Evolutionary conservation across 2,888 invertebrate species (phyloP).

Genomic region (Andrena camellia): DNA sequence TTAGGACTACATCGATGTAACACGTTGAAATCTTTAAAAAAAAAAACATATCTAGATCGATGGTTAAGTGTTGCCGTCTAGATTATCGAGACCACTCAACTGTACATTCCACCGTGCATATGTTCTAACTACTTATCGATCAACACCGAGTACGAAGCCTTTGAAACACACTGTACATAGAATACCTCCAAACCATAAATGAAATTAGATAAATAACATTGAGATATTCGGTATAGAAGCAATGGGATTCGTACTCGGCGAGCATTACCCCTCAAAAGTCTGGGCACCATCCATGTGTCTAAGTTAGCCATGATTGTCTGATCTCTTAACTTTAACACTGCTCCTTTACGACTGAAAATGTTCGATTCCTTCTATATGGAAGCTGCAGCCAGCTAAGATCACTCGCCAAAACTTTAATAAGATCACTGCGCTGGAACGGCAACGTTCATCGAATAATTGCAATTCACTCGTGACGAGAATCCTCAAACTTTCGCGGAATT

Average conservation of each 20-base stretch:
- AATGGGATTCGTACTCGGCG: slow-evolving; percentile 48
- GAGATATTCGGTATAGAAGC: not conserved
- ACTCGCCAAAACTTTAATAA: too few species aligned
- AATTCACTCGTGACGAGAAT: too few species aligned
- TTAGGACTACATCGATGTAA: slow-evolving; percentile 27
- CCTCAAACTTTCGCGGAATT: too few species aligned
- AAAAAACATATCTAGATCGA: slow-evolving; percentile 39
- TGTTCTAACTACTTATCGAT: slow-evolving; percentile 31
- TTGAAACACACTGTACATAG: not conserved
- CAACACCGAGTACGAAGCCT: slow-evolving; percentile 50
- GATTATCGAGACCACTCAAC: slow-evolving; percentile 33
- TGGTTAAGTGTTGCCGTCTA: slow-evolving; percentile 34
- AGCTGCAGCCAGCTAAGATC: too few species aligned
- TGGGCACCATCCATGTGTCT: slow-evolving; percentile 5
- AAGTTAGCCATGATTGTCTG: too few species aligned
- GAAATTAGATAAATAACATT: not conserved
- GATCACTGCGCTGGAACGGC: too few species aligned
- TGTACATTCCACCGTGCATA: slow-evolving; percentile 27
- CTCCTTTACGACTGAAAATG: too few species aligned
- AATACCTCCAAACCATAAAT: not conserved
- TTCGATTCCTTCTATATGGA: too few species aligned
- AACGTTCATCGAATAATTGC: too few species aligned
- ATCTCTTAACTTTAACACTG: too few species aligned
- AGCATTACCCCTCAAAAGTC: slow-evolving; percentile 18
- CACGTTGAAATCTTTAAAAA: slow-evolving; percentile 5